Evolutionary conservation across 2,888 invertebrate genomes (phyloP).

Genomic region (Meteorus colon): DNA sequence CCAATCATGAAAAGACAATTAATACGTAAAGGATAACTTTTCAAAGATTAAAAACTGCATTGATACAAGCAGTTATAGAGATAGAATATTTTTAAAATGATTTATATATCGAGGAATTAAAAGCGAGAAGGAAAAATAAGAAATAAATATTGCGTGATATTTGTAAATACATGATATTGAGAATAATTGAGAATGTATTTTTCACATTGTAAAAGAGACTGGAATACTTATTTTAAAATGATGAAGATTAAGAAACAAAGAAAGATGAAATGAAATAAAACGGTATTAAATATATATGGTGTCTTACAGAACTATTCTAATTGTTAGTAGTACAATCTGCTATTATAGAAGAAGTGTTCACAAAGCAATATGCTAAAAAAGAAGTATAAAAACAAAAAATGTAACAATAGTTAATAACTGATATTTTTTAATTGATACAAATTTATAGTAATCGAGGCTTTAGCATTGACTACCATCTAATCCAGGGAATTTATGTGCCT

Average conservation of each 20-base stretch:
- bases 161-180: constrained; percentile 59
- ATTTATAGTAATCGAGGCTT: constrained; percentile 29
- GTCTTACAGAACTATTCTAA: constrained; percentile 45
- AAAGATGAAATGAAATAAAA: not conserved
- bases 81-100: constrained; percentile 59
- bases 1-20: constrained; percentile 40
- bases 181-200: constrained; percentile 64
- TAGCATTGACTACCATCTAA: constrained; percentile 30
- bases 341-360: constrained; percentile 24
- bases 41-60: constrained; percentile 30
- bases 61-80: constrained; percentile 39
- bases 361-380: constrained; percentile 16
- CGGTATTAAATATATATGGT: constrained; percentile 39
- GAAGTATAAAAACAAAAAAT: not conserved
- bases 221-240: constrained; percentile 55
- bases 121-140: constrained; percentile 40
- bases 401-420: constrained; percentile 10
- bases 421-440: constrained; percentile 25
- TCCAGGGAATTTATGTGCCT: constrained; percentile 39
- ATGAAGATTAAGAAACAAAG: not conserved
- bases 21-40: constrained; percentile 20
- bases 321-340: constrained; percentile 34
- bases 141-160: constrained; percentile 63
- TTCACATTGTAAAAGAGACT: constrained; percentile 63
- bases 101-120: constrained; percentile 31